A percentile compares a stretch with the other conserved stretches of the same genome.
phyloP scores from a whole-genome alignment of 2,797 vertebrate genomes.

The Enteromius fasciolatus region DNA sequence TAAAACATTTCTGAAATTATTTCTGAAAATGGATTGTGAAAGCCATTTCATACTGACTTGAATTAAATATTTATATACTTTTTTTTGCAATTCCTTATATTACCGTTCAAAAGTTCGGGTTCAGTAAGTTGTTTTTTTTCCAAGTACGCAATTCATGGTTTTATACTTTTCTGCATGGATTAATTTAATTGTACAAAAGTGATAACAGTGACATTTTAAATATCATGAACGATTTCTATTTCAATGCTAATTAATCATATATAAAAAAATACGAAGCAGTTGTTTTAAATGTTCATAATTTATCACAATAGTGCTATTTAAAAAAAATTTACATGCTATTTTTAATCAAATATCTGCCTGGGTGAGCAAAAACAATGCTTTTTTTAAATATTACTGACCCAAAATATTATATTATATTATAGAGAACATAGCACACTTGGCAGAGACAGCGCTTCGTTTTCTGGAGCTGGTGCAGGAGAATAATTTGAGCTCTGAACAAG shows the following conservation, averaged over 20 bases:
- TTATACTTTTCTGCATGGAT: not conserved
- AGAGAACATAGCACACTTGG: constrained; percentile 97
- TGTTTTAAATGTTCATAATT: not conserved
- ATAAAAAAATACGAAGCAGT: not conserved
- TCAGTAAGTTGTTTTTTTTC: not conserved
- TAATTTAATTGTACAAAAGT: not conserved
- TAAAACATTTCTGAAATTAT: too few relatives aligned
- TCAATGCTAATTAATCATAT: not conserved
- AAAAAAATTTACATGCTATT: too few relatives aligned
- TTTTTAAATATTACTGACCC: too few relatives aligned
- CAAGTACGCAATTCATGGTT: not conserved
- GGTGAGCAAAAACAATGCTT: not conserved
- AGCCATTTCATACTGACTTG: not conserved
- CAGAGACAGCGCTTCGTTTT: constrained; percentile 95
- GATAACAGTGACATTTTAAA: not conserved
- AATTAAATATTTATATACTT: not conserved
- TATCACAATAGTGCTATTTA: not conserved
- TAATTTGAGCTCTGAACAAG: constrained; percentile 91
- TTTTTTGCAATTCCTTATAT: not conserved
- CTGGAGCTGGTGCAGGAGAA: constrained; percentile 96
- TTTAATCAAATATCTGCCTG: not conserved
- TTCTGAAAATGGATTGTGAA: not conserved
- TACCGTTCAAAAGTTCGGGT: not conserved
- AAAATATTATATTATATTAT: constrained; percentile 1
- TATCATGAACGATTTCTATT: not conserved